Evolutionary conservation across 2,113 vertebrate species (phyloP), one percentile per base, ranked within the genome.

Genomic region (Dromiciops gliroides): DNA sequence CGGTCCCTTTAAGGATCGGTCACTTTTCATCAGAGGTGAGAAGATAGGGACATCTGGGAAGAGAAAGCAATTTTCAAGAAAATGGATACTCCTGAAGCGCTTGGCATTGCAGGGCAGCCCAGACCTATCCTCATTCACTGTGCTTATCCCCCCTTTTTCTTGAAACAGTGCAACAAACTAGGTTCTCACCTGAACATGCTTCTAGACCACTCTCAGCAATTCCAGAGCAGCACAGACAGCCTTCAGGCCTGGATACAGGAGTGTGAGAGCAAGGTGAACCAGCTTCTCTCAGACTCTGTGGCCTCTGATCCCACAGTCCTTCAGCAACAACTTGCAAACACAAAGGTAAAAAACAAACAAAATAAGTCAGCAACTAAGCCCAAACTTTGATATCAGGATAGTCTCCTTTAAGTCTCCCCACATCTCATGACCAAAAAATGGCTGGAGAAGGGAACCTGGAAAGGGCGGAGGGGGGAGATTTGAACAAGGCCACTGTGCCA

Each of bases 121-220:
- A 51, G 23, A 50, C 28, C 75, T 60, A 56, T 31, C 47, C 24
- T 97, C 88, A 48, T 52, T 67, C 48, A 96, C 5, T 31, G 47
- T 93, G 22, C 48, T 92, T 95, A 23, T 89, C 23, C 19, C 75
- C 96, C 56, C 52, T n/a, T 96, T 91, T 90, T 51, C 97, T 75
- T 90, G 90, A 91, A 91, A 51, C 98, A 99, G 99, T 99, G 99
- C 44, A 98, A 98, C 83, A 99, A 98, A 91, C 97, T 99, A 91
- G 99, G 99, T 3, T 98, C 98, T 89, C 99, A 99, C 94, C 98
- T 99, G 96, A 99, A 97, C 31, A 98, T 98, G 94, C 96, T 99
- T 50, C 96, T 99, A 98, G 99, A 99, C 94, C 98, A 98, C 92
- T 99, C 99, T 98, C 99, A 99, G 98, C 99, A 99, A 97, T 99